Evolutionary conservation across 2,888 invertebrate species (phyloP).

Genomic region (Synanthedon myopaeformis): DNA sequence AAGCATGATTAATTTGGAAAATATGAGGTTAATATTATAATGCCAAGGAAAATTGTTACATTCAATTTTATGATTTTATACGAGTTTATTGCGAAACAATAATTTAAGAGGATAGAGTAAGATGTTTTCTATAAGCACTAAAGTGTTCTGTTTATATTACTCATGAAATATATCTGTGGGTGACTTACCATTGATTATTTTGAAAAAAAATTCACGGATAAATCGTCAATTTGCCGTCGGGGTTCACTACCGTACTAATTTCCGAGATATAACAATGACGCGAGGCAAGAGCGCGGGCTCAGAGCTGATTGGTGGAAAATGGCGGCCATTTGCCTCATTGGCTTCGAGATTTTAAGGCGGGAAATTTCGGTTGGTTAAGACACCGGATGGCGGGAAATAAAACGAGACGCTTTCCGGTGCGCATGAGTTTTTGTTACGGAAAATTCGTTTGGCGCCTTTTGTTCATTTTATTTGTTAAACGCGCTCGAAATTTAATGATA

Average conservation of each 20-base stretch:
- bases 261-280: slow-evolving; percentile 68
- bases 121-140: too few relatives aligned
- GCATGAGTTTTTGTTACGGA: slow-evolving; percentile 51
- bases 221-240: slow-evolving; percentile 63
- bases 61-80: neutral
- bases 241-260: slow-evolving; percentile 68
- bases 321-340: slow-evolving; percentile 59
- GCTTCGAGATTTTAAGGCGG: slow-evolving; percentile 52
- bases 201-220: slow-evolving; percentile 44
- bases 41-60: neutral
- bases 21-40: too few relatives aligned
- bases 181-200: slow-evolving; percentile 43
- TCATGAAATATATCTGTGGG: too few relatives aligned
- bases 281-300: slow-evolving; percentile 68
- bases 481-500: neutral
- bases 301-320: slow-evolving; percentile 56
- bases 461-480: slow-evolving; percentile 6
- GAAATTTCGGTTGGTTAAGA: slow-evolving; percentile 68
- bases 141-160: too few relatives aligned
- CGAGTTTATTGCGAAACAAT: too few relatives aligned
- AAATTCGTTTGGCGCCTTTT: slow-evolving; percentile 57
- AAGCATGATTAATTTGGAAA: too few relatives aligned
- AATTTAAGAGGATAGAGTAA: too few relatives aligned
- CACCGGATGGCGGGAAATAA: slow-evolving; percentile 65
- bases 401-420: slow-evolving; percentile 55